These are phyloP conservation scores for Harpagifer antarcticus DNA, from an alignment of 2,797 vertebrate species.

Conservation along the genomic window DNA sequence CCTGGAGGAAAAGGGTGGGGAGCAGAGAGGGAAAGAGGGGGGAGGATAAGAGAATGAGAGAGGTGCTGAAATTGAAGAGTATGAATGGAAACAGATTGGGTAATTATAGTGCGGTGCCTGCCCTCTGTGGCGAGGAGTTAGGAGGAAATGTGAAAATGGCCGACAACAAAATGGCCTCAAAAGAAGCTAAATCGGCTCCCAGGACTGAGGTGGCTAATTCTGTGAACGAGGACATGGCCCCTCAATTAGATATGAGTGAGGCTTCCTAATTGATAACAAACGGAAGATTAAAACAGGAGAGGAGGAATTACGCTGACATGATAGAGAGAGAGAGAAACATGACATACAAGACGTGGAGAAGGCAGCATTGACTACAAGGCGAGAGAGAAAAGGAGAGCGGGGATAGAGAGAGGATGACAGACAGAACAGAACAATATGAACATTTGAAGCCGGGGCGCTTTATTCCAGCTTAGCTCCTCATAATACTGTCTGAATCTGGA, in stretches of 20 bases:
- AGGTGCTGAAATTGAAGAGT: slow-evolving; percentile 75
- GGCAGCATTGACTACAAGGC: slow-evolving; percentile 33
- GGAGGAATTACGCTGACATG: slow-evolving; percentile 18
- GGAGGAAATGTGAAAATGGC: slow-evolving; percentile 80
- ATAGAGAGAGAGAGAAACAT: slow-evolving; percentile 7
- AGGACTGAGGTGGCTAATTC: slow-evolving; percentile 65
- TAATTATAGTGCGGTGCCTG: slow-evolving; percentile 80
- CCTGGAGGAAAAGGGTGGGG: slow-evolving; percentile 61
- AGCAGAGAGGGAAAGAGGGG: slow-evolving; percentile 53
- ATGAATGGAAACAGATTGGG: slow-evolving; percentile 84
- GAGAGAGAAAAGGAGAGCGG: background rate
- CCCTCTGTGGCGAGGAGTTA: slow-evolving; percentile 74
- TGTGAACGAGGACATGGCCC: slow-evolving; percentile 55
- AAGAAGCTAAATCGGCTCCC: slow-evolving; percentile 75
- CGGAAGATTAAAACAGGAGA: slow-evolving; percentile 48
- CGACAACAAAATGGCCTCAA: slow-evolving; percentile 81
- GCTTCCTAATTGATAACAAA: slow-evolving; percentile 77
- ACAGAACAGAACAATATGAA: slow-evolving; percentile 77
- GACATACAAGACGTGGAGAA: slow-evolving; percentile 39
- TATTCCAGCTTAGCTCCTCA: slow-evolving; percentile 80
- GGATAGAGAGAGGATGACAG: slow-evolving; percentile 24
- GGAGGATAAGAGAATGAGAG: slow-evolving; percentile 53
- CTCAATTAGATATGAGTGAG: slow-evolving; percentile 72
- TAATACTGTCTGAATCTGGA: slow-evolving; percentile 78
- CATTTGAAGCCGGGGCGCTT: slow-evolving; percentile 73